phyloP scores from a whole-genome alignment of 2,888 invertebrate species.

The Spisula solida region DNA sequence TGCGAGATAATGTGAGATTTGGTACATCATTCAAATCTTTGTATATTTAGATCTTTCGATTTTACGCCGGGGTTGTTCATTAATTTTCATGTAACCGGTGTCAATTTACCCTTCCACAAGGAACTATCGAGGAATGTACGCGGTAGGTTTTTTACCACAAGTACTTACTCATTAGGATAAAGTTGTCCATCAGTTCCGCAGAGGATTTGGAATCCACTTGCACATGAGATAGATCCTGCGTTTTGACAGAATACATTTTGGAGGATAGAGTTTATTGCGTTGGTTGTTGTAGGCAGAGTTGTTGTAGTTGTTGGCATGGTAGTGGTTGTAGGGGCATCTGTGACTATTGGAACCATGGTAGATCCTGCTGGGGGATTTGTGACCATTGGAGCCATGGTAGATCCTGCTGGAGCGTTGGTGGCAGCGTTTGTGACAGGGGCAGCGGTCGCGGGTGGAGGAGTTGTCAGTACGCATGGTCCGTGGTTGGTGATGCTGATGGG shows the following conservation, averaged over 20 bases:
- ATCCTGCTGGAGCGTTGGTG: slow-evolving; percentile 14
- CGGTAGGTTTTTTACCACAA: no score
- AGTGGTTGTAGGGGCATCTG: slow-evolving; percentile 9
- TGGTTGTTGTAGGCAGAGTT: slow-evolving; percentile 27
- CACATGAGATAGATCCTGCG: slow-evolving; percentile 47
- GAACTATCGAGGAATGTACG: no score
- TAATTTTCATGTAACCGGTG: no score
- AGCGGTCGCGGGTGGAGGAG: slow-evolving; percentile 11
- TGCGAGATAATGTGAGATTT: no score
- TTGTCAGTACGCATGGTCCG: slow-evolving; percentile 50
- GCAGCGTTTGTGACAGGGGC: not conserved
- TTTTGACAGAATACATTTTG: slow-evolving; percentile 65
- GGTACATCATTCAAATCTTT: no score
- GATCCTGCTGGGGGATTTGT: not conserved
- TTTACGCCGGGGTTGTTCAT: no score
- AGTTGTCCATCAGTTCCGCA: slow-evolving; percentile 65
- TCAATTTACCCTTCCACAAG: no score
- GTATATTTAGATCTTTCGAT: no score
- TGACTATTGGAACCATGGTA: not conserved
- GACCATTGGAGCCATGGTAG: not conserved
- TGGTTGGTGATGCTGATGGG: slow-evolving; percentile 51
- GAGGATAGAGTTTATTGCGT: slow-evolving; percentile 45
- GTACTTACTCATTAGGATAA: slow-evolving; percentile 63
- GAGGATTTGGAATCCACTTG: slow-evolving; percentile 40
- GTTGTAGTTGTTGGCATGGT: not conserved